phyloP scores from a whole-genome alignment of 2,113 vertebrate genomes.

The Romanogobio albipinnatus region DNA sequence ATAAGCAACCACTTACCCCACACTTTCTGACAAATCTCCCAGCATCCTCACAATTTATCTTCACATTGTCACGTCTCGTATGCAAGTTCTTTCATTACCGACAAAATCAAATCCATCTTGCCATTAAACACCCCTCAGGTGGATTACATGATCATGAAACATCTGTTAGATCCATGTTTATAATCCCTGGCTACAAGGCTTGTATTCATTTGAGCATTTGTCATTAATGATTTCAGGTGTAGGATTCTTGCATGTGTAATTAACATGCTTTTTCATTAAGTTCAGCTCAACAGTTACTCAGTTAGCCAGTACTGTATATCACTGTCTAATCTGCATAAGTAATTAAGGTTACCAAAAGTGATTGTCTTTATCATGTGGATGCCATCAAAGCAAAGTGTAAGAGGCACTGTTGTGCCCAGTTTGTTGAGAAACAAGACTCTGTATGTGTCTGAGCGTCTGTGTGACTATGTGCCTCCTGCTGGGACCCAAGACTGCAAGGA shows the following conservation, averaged over 20 bases:
- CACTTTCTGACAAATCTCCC: slow-evolving; percentile 9
- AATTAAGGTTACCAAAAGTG: slow-evolving; percentile 60
- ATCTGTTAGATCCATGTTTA: slow-evolving; percentile 22
- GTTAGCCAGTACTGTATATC: slow-evolving; percentile 52
- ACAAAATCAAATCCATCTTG: slow-evolving; percentile 10
- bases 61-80: not conserved
- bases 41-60: not conserved
- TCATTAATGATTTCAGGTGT: slow-evolving; percentile 52
- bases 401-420: not conserved
- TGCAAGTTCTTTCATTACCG: not conserved
- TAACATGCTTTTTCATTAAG: slow-evolving; percentile 65
- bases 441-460: slow-evolving; percentile 37
- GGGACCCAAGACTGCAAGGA: slow-evolving; percentile 13
- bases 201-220: slow-evolving; percentile 51
- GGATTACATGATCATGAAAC: slow-evolving; percentile 12
- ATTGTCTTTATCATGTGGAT: not conserved
- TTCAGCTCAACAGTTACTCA: slow-evolving; percentile 57
- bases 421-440: slow-evolving; percentile 9
- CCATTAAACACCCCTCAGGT: slow-evolving; percentile 5
- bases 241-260: slow-evolving; percentile 62
- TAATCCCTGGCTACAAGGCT: slow-evolving; percentile 31
- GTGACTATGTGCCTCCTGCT: slow-evolving; percentile 23
- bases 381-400: not conserved
- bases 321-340: slow-evolving; percentile 68
- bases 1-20: not conserved